phyloP scores from a whole-genome alignment of 2,113 vertebrate genomes.

The Oreotrochilus melanogaster region DNA sequence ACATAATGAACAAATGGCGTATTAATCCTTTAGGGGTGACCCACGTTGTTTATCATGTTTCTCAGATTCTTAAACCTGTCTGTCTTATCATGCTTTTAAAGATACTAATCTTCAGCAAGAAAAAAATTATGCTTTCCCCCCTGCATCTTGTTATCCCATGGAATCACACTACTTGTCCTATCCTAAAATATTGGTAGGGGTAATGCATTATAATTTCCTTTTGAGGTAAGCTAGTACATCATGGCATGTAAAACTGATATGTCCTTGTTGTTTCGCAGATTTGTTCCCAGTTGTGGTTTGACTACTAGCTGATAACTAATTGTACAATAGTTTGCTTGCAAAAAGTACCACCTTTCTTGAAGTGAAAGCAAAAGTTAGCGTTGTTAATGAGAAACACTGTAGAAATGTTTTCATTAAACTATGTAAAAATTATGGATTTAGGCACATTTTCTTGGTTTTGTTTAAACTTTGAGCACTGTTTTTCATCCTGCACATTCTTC shows the following conservation, averaged over 20 bases:
- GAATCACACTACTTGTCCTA: neutral
- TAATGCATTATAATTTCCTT: neutral
- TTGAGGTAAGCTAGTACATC: neutral
- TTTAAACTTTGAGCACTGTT: neutral
- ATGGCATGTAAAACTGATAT: neutral
- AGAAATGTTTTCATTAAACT: neutral
- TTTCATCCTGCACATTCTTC: neutral
- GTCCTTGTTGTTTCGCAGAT: neutral
- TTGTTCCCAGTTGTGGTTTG: neutral
- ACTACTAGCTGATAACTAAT: neutral
- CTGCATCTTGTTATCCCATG: neutral
- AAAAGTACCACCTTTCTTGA: neutral
- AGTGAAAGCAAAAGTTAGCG: neutral
- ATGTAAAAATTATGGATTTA: neutral
- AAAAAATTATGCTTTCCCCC: neutral
- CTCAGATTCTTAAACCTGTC: neutral
- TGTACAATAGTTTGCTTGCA: neutral
- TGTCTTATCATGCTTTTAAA: neutral
- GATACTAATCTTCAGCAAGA: neutral
- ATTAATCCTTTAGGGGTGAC: slow-evolving; percentile 15
- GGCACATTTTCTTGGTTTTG: neutral
- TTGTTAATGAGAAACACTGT: neutral
- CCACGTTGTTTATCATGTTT: neutral
- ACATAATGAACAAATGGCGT: neutral
- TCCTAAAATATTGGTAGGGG: neutral